phyloP scores from a whole-genome alignment of 2,888 invertebrate species.

The Tortrix viridana region DNA sequence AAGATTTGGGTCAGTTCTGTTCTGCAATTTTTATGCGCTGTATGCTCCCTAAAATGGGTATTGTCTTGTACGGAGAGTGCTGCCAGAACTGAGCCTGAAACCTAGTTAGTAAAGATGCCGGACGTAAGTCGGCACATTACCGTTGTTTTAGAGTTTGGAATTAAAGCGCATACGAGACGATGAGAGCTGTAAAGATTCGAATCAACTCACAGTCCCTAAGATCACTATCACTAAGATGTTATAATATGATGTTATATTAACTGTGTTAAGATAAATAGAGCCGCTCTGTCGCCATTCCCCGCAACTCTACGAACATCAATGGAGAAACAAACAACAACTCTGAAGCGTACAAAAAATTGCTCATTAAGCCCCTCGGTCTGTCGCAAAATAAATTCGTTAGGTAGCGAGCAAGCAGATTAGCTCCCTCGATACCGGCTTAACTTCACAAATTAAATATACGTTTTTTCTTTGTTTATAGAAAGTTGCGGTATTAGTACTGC shows the following conservation, averaged over 20 bases:
- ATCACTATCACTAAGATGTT: too few relatives aligned
- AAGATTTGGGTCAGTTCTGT: too few relatives aligned
- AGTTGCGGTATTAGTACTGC: constrained; percentile 49
- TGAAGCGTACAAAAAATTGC: constrained; percentile 32
- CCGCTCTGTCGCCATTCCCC: neutral
- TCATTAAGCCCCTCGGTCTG: constrained; percentile 32
- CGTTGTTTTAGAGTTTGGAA: too few relatives aligned
- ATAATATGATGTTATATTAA: neutral
- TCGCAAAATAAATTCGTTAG: constrained; percentile 37
- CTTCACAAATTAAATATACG: constrained; percentile 69
- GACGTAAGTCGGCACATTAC: too few relatives aligned
- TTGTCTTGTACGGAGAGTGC: too few relatives aligned
- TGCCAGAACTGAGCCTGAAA: too few relatives aligned
- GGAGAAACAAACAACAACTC: constrained; percentile 23
- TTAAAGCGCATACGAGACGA: too few relatives aligned
- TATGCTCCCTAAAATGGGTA: too few relatives aligned
- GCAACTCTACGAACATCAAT: constrained; percentile 27
- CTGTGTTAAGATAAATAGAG: neutral
- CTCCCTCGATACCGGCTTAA: constrained; percentile 48
- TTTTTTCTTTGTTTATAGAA: constrained; percentile 62
- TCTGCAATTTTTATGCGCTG: too few relatives aligned
- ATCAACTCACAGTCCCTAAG: too few relatives aligned
- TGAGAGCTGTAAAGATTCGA: too few relatives aligned
- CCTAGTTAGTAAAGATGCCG: too few relatives aligned
- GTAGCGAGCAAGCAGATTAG: constrained; percentile 45